phyloP scores from a whole-genome alignment of 2,888 invertebrate species.

The Ectobius pallidus region DNA sequence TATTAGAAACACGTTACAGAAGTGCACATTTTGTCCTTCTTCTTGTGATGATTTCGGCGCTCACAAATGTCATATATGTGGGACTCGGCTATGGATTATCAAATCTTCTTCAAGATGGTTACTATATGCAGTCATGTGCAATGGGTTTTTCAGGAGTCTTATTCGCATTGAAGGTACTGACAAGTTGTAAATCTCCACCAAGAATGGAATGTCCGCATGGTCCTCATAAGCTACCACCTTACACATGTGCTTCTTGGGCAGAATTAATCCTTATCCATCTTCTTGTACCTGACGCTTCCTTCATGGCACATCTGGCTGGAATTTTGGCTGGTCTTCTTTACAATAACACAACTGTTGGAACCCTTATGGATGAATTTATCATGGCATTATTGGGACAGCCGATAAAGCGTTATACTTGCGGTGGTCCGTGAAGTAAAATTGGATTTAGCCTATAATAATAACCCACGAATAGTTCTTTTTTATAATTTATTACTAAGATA shows the following conservation, averaged over 20 bases:
- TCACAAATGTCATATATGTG: too few relatives aligned
- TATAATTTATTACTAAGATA: too few relatives aligned
- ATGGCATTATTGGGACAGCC: conserved; percentile 52
- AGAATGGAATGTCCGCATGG: conserved; percentile 50
- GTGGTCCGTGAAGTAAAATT: too few relatives aligned
- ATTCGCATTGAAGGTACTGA: conserved; percentile 67
- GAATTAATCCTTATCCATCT: conserved; percentile 66
- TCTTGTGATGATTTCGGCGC: too few relatives aligned
- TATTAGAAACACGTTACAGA: too few relatives aligned
- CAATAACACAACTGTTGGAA: conserved; percentile 56
- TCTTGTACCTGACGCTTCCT: conserved; percentile 66
- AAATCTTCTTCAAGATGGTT: too few relatives aligned
- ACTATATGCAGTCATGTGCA: too few relatives aligned
- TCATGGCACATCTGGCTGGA: conserved; percentile 67
- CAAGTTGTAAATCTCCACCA: conserved; percentile 53
- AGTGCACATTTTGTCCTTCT: too few relatives aligned
- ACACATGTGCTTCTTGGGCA: conserved; percentile 63
- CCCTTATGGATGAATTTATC: conserved; percentile 52
- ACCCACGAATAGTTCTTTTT: too few relatives aligned
- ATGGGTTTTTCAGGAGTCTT: conserved; percentile 61
- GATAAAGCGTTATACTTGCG: too few relatives aligned
- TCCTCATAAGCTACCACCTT: conserved; percentile 59
- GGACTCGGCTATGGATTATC: too few relatives aligned
- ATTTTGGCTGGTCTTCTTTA: conserved; percentile 66
- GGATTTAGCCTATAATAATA: too few relatives aligned